These are phyloP conservation scores for Coremacera marginata DNA, from an alignment of 2,888 invertebrate genomes.

Conservation along the genomic window DNA sequence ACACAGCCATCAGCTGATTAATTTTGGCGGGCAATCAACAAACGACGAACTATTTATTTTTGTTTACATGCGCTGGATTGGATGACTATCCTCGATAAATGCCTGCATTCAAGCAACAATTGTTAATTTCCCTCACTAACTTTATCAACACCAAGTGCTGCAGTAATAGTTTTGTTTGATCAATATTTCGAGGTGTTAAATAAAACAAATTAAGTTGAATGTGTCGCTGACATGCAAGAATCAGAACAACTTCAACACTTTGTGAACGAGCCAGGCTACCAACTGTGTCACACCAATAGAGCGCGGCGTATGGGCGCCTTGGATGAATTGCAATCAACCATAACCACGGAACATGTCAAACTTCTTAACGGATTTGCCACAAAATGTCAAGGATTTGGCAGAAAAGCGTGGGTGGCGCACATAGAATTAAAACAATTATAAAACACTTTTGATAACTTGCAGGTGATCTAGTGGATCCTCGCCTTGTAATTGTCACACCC, in stretches of 20 bases:
- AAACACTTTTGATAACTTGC: neutral
- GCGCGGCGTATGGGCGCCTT: neutral
- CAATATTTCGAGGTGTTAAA: constrained; percentile 39
- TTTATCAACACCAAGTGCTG: neutral
- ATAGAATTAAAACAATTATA: neutral
- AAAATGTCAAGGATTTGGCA: constrained; percentile 56
- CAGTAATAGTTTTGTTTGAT: constrained; percentile 26
- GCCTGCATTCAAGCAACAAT: neutral
- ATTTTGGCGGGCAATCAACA: neutral
- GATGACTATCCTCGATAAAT: neutral
- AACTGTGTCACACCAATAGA: neutral
- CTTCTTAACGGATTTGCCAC: constrained; percentile 60
- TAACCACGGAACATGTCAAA: constrained; percentile 51
- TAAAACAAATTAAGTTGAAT: constrained; percentile 31
- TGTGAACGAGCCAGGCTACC: neutral
- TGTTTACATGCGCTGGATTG: neutral
- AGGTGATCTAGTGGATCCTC: constrained; percentile 56
- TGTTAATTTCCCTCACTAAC: neutral
- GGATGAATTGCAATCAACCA: neutral
- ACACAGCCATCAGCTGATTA: too few species aligned
- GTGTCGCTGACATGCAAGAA: constrained; percentile 24
- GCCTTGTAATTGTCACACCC: constrained; percentile 51
- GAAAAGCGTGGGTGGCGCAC: constrained; percentile 52
- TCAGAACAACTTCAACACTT: neutral
- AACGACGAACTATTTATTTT: neutral